phyloP scores from a whole-genome alignment of 2,888 invertebrate genomes.

The Lumbricus terrestris region DNA sequence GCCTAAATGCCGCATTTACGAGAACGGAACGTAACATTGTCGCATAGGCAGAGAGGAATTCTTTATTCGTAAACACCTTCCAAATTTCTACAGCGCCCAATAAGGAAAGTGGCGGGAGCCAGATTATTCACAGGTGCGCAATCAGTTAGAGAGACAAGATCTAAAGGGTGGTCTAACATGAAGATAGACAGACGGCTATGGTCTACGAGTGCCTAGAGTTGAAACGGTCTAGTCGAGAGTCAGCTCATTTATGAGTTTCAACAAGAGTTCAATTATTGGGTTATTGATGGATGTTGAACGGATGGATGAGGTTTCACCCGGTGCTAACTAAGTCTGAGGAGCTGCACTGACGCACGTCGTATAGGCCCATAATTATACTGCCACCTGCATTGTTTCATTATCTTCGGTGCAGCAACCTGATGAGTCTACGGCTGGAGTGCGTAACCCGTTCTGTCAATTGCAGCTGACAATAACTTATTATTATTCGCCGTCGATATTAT shows the following conservation, averaged over 20 bases:
- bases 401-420: neutral
- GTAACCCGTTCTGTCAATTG: neutral
- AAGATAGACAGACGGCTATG: too few relatives aligned
- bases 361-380: neutral
- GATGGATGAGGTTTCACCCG: neutral
- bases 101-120: neutral
- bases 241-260: neutral
- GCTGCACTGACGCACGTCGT: neutral
- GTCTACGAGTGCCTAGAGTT: too few relatives aligned
- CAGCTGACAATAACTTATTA: neutral
- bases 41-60: too few relatives aligned
- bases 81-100: too few relatives aligned
- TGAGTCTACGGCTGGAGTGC: neutral
- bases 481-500: too few relatives aligned
- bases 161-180: too few relatives aligned
- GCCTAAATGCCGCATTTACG: too few relatives aligned
- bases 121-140: too few relatives aligned
- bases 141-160: too few relatives aligned
- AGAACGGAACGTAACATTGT: too few relatives aligned
- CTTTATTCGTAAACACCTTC: too few relatives aligned
- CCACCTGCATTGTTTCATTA: neutral
- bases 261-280: neutral
- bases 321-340: neutral
- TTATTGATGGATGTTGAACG: neutral
- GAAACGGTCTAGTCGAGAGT: too few relatives aligned